Base-by-base conservation (phyloP, 2,888 invertebrate species). In the Digitonthophagus gazella region DNA sequence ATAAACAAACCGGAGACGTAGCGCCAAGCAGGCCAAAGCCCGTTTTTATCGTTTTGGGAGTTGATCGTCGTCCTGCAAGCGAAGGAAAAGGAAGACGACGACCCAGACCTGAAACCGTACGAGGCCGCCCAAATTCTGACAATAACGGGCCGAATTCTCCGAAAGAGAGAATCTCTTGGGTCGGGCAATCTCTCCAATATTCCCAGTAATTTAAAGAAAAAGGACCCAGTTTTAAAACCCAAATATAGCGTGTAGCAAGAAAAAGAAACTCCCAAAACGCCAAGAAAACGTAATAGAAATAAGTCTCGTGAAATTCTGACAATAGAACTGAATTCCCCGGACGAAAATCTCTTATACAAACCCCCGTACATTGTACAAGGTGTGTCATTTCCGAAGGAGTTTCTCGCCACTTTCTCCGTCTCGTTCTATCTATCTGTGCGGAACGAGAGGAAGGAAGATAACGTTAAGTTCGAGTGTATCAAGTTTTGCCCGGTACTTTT, bases 281-380 rank as follows among this genome's bases (percentile, higher is more conserved):
- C 16, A 44, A 54, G 54, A 15, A 16, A 15, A 11, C 20, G 58
- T 18, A 66, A 66, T 56, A 56, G 56, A 55, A 66, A 66, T 56
- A 55, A 66, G 70, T 58, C 77, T 78, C 77, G 76, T 76, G 80
- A 80, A 80, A 80, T 81, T 81, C 81, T 80, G 79, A 81, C 80
- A 80, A 81, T 81, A 80, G 80, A 80, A 75, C 77, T 76, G 79
- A 81, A 81, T 81, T 81, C 81, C 80, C 80, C 78, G 81, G 81
- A 81, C 80, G 79, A 81, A 80, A 80, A 80, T 80, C 80, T 81
- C 80, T 80, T 77, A 78, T 78, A 79, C 80, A 80, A 81, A 80
- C 79, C 80, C 79, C 78, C 75, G 77, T 79, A 80, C 80, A 78
- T 76, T 77, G 78, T 78, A 76, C 78, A 78, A 76, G 79, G 77